Conservation (phyloP, 2,888 invertebrate genomes). For the Biston betularia region DNA sequence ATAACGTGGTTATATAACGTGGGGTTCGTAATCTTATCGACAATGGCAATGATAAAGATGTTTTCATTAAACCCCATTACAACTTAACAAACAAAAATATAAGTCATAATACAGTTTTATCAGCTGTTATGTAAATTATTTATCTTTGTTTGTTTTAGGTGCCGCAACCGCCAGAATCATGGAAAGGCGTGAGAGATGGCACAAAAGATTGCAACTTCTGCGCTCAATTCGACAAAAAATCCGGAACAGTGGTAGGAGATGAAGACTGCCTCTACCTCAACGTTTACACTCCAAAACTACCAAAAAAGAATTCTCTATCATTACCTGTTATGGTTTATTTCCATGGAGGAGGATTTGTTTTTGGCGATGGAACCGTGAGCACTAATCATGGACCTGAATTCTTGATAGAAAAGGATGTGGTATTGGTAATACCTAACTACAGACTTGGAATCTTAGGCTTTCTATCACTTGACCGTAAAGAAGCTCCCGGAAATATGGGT, state of each 20-base stretch:
- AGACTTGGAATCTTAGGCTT: slow-evolving; percentile 79
- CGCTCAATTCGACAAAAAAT: slow-evolving; percentile 86
- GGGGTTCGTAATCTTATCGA: neutral
- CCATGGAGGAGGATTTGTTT: slow-evolving; percentile 80
- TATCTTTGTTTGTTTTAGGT: slow-evolving; percentile 57
- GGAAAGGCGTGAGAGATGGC: slow-evolving; percentile 88
- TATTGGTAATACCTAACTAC: slow-evolving; percentile 77
- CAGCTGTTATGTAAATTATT: slow-evolving; percentile 1
- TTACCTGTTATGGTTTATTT: slow-evolving; percentile 79
- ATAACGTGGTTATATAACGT: neutral
- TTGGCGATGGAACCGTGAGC: slow-evolving; percentile 75
- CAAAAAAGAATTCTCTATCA: slow-evolving; percentile 43
- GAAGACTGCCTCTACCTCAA: slow-evolving; percentile 90
- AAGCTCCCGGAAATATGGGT: slow-evolving; percentile 82
- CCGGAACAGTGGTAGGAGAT: slow-evolving; percentile 81
- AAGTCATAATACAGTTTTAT: neutral
- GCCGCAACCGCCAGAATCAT: slow-evolving; percentile 72
- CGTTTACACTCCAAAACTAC: slow-evolving; percentile 87
- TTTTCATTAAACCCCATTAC: neutral
- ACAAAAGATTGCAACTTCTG: slow-evolving; percentile 87
- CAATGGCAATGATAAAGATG: neutral
- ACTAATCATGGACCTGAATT: slow-evolving; percentile 73
- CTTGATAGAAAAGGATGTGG: slow-evolving; percentile 73
- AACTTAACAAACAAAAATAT: neutral
- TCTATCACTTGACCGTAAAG: slow-evolving; percentile 69